A percentile compares a stretch with the other conserved stretches of the same genome.
Evolutionary conservation across 2,888 invertebrate genomes (phyloP).

Genomic region (Mimachlamys varia): DNA sequence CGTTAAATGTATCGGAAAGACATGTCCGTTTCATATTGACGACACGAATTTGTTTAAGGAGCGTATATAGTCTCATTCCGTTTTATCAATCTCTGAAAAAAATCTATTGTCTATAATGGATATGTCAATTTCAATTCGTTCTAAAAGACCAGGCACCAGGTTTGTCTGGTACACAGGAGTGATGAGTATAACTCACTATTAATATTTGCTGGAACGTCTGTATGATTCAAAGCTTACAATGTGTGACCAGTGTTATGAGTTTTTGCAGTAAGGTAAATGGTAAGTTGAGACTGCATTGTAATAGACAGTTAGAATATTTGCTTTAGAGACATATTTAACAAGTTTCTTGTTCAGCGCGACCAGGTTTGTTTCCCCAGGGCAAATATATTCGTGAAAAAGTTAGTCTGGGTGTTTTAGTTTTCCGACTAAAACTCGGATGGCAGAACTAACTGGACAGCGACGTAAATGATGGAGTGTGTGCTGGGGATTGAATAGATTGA

Average conservation of each 20-base stretch:
- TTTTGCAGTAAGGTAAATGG: not conserved
- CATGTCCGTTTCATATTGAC: not conserved
- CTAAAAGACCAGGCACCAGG: not conserved
- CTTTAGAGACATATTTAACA: no score
- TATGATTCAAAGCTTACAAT: not conserved
- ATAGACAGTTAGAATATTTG: no score
- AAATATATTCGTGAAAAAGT: no score
- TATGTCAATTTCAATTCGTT: not conserved
- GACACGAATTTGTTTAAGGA: not conserved
- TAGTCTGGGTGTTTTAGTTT: no score
- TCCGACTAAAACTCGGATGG: no score
- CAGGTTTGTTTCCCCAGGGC: no score
- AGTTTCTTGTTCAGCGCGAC: no score
- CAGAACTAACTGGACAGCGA: no score
- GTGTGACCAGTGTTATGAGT: not conserved
- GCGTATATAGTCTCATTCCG: not conserved
- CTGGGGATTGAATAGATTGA: no score
- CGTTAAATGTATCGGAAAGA: constrained; percentile 14
- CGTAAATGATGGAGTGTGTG: no score
- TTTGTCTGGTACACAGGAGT: not conserved
- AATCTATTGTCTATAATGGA: constrained; percentile 2
- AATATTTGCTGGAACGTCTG: not conserved
- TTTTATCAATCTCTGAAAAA: not conserved
- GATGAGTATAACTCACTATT: not conserved
- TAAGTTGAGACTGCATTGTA: no score